Conservation (phyloP, 2,888 invertebrate species). For the Tuta absoluta region DNA sequence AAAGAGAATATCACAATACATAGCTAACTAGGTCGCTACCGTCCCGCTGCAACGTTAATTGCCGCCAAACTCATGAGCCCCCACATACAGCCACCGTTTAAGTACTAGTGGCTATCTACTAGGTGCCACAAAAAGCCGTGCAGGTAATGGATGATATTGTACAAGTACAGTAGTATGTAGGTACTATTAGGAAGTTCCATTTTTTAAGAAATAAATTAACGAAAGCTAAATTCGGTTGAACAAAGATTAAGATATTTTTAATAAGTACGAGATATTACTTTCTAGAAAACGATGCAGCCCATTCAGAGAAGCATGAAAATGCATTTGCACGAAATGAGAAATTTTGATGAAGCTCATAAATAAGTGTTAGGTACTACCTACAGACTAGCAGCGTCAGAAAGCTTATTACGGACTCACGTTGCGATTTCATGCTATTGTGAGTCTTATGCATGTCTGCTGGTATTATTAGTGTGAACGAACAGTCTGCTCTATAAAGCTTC, state of each 20-base stretch:
- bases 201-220: too few relatives aligned
- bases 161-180: neutral
- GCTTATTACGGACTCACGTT: slow-evolving; percentile 20
- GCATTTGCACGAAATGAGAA: slow-evolving; percentile 28
- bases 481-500: neutral
- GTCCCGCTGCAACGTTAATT: neutral
- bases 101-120: too few relatives aligned
- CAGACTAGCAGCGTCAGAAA: slow-evolving; percentile 14
- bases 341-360: slow-evolving; percentile 26
- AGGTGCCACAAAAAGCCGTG: too few relatives aligned
- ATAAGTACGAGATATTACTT: slow-evolving; percentile 15
- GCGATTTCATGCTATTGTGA: slow-evolving; percentile 16
- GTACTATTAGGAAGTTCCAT: too few relatives aligned
- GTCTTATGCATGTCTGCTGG: slow-evolving; percentile 16
- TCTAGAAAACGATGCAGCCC: slow-evolving; percentile 15
- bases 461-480: slow-evolving; percentile 9
- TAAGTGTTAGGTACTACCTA: slow-evolving; percentile 8
- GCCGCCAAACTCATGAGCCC: neutral
- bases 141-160: too few relatives aligned
- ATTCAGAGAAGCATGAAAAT: slow-evolving; percentile 23
- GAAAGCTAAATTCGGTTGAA: too few relatives aligned
- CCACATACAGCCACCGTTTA: neutral
- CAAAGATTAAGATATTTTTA: neutral
- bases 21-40: neutral
- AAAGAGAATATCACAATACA: neutral